These are phyloP conservation scores for Nemurella pictetii DNA, from an alignment of 2,888 invertebrate species.

Conservation along the genomic window DNA sequence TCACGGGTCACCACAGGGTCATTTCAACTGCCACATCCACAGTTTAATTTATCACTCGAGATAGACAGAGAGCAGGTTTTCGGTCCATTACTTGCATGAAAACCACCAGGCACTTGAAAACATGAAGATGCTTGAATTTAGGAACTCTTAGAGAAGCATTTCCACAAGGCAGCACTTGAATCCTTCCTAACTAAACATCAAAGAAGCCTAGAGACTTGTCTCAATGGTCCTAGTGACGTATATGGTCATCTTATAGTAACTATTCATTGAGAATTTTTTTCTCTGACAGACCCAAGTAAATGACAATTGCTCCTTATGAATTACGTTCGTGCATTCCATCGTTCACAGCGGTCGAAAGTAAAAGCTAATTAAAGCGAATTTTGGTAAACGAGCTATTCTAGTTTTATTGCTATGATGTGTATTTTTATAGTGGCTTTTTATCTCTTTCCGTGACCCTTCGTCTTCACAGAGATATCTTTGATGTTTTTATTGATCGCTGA, in stretches of 20 bases:
- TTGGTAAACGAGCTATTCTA: not conserved
- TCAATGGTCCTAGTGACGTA: not conserved
- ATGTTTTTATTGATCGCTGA: not conserved
- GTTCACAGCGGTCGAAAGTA: not conserved
- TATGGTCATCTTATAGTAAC: not conserved
- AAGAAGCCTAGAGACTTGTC: not conserved
- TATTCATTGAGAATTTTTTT: not conserved
- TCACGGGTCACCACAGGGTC: conserved; percentile 25
- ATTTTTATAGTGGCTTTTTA: not conserved
- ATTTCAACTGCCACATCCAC: conserved; percentile 25
- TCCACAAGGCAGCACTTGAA: not conserved
- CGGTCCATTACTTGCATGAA: not conserved
- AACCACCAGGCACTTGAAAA: conserved; percentile 12
- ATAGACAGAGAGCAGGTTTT: conserved; percentile 26
- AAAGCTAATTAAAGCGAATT: not conserved
- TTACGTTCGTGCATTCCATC: not conserved
- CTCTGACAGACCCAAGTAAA: not conserved
- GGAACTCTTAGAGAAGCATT: not conserved
- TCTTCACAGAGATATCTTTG: not conserved
- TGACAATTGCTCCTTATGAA: not conserved
- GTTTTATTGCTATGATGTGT: not conserved
- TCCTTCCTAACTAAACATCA: not conserved
- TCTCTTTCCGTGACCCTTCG: not conserved
- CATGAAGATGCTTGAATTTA: conserved; percentile 23
- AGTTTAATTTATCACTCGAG: conserved; percentile 28